Base-by-base conservation (phyloP, 2,113 vertebrate genomes). In the Camelus bactrianus region DNA sequence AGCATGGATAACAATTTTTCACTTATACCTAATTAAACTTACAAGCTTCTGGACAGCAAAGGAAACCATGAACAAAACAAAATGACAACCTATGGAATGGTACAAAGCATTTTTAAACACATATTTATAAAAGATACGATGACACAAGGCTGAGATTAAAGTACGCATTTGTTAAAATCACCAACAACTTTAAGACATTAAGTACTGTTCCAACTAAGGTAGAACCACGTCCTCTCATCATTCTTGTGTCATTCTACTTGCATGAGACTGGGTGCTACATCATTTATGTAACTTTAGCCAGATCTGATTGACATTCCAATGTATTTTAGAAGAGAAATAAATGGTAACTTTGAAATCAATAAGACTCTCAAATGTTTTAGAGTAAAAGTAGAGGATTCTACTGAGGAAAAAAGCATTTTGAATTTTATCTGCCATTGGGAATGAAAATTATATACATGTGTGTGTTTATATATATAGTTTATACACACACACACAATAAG, bases 271-370 rank as follows among this genome's bases (percentile, higher is more conserved):
- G 9, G 16, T 82, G 20, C 52, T 24, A 6, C 17, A 64, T 38
- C 54, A 82, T n/a, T 86, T 52, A 1, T 65, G 67, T 67, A 54
- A 54, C 14, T 81, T 72, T 19, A 72, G 15, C 46, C 46, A 9
- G 42, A 62, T 50, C 48, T 52, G 70, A 80, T 30, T 77, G 38
- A 19, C 48, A 87, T 81, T 81, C 19, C 70, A 79, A 35, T 72
- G 38, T 85, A 42, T 79, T 91, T 92, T 73, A 35, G 20, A 93
- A 86, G 56, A 58, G 15, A 91, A 46, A 42, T 52, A 93, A 64
- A 54, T 69, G 60, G 50, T 15, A 93, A 32, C 22, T 76, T 52
- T 76, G 16, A 7, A 69, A 76, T 86, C 42, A 69, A 62, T 48
- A 62, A 75, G 32, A 69, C n/a, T 17, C 19, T 52, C 42, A 73